These are phyloP conservation scores for Neoaliturus tenellus DNA, from an alignment of 2,888 invertebrate species.

Conservation along the genomic window DNA sequence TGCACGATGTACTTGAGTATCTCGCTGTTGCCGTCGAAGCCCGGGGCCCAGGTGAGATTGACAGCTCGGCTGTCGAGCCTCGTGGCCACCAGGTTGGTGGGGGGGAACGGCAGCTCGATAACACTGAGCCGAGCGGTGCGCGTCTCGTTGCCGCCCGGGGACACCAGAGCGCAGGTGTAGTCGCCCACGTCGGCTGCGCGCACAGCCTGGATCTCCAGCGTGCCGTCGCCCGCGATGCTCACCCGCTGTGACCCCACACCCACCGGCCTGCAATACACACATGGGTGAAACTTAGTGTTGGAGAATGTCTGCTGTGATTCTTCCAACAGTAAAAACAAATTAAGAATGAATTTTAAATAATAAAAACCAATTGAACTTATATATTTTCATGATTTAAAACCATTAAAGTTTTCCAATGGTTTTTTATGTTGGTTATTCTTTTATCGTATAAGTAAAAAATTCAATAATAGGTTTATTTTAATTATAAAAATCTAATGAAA, in stretches of 20 bases:
- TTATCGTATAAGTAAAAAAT: no score
- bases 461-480: no score
- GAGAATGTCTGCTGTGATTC: no score
- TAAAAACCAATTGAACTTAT: no score
- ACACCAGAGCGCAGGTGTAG: slow-evolving; percentile 93
- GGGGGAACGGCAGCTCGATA: slow-evolving; percentile 96
- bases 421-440: no score
- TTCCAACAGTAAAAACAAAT: no score
- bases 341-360: no score
- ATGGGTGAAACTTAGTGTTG: no score
- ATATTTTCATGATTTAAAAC: no score
- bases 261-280: slow-evolving; percentile 73
- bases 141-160: slow-evolving; percentile 95
- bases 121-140: slow-evolving; percentile 89
- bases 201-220: slow-evolving; percentile 91
- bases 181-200: slow-evolving; percentile 95
- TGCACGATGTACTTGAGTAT: slow-evolving; percentile 95
- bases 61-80: slow-evolving; percentile 84
- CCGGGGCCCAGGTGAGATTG: slow-evolving; percentile 95
- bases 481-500: no score
- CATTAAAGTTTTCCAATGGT: no score
- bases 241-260: slow-evolving; percentile 83
- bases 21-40: slow-evolving; percentile 98
- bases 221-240: slow-evolving; percentile 87
- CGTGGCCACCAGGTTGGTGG: slow-evolving; percentile 88